Evolutionary conservation across 2,888 invertebrate species (phyloP).

Genomic region (Diarsia brunnea): DNA sequence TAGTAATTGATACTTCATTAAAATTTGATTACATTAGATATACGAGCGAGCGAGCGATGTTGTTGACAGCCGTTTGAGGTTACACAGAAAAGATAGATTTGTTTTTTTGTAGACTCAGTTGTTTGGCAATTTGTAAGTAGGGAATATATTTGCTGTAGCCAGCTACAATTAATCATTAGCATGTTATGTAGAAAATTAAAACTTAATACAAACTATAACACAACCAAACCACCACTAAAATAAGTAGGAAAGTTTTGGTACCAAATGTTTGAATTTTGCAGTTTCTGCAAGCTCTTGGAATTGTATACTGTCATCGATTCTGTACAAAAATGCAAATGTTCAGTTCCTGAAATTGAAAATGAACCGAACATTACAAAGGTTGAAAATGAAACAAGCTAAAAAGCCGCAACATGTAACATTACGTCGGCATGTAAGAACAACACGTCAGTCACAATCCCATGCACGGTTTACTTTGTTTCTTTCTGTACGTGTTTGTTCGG

Average conservation of each 20-base stretch:
- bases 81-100: background rate
- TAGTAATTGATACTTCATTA: constrained; percentile 23
- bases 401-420: constrained; percentile 26
- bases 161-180: too few species aligned
- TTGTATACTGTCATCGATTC: constrained; percentile 39
- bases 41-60: background rate
- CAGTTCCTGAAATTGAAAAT: constrained; percentile 10
- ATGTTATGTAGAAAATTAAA: background rate
- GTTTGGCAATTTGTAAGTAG: background rate
- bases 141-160: too few species aligned
- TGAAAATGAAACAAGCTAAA: constrained; percentile 14
- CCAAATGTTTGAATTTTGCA: constrained; percentile 26
- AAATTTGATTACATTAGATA: background rate
- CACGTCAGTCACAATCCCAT: constrained; percentile 47
- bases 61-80: background rate
- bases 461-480: constrained; percentile 62
- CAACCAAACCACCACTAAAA: constrained; percentile 12
- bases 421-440: constrained; percentile 39
- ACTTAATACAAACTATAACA: background rate
- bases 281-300: constrained; percentile 23
- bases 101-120: background rate
- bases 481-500: constrained; percentile 63
- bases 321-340: constrained; percentile 19
- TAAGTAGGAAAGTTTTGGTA: constrained; percentile 11
- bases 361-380: constrained; percentile 21